A percentile compares a stretch with the other conserved stretches of the same genome.
Conservation (phyloP, 2,113 vertebrate species). For the Corythoichthys haematopterus region DNA sequence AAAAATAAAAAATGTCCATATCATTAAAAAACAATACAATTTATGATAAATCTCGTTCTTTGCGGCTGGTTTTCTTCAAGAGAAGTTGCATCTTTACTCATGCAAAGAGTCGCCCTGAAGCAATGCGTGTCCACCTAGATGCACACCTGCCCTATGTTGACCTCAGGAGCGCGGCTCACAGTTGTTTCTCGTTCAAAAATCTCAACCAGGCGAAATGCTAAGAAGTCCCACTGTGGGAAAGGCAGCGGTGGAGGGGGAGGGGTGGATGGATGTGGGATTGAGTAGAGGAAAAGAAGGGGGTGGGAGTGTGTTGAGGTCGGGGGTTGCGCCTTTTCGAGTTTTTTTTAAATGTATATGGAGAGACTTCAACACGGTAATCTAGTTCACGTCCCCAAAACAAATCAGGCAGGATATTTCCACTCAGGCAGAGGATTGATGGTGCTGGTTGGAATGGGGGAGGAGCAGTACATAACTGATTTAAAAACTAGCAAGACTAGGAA, state of each 20-base stretch:
- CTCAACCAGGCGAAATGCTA: conserved; percentile 37
- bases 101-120: conserved; percentile 28
- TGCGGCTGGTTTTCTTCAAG: too few relatives aligned
- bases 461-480: not conserved
- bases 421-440: conserved; percentile 29
- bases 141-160: conserved; percentile 66
- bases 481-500: not conserved
- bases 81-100: not conserved
- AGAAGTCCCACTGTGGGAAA: conserved; percentile 43
- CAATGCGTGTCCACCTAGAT: conserved; percentile 44
- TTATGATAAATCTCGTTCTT: too few relatives aligned
- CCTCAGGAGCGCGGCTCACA: conserved; percentile 54
- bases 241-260: not conserved
- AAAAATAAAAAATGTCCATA: conserved; percentile 49
- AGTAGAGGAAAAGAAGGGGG: not conserved
- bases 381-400: conserved; percentile 56
- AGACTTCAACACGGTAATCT: conserved; percentile 51
- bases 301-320: conserved; percentile 35
- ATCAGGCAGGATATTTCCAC: conserved; percentile 56
- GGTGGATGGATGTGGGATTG: not conserved
- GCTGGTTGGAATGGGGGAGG: conserved; percentile 2
- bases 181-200: conserved; percentile 66
- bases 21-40: too few relatives aligned
- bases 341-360: conserved; percentile 38
- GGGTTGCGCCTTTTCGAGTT: conserved; percentile 29